Evolutionary conservation across 2,888 invertebrate species (phyloP), one percentile per base, ranked within the genome.

Genomic region (Eristalis pertinax): DNA sequence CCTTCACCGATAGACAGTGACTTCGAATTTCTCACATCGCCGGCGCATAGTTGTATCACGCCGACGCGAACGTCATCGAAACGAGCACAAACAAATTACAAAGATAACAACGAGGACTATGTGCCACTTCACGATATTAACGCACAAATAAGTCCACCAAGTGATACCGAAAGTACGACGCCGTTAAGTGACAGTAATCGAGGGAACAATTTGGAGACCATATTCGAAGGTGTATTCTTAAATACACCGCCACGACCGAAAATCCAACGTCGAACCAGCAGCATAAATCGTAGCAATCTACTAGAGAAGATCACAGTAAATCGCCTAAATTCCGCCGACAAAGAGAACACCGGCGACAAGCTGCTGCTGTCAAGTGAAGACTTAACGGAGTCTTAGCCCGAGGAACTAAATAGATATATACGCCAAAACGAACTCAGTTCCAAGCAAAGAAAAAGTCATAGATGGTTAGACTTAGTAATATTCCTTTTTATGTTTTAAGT

Each of bases 181-280:
- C 82, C 78, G 15, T 64, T 78, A 7, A 69, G 70, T 4, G 65
- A 90, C 4, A 65, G 75, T 19, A 91, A 89, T 80, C 89, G 88
- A 24, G 89, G 89, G 35, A 90, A 89, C 69, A 92, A 91, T 35
- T 89, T 93, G 67, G 93, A 93, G 80, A 93, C 93, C 8, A 93
- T 93, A 73, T 93, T 91, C 63, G 93, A 93, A 88, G 93, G 92
- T 7, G 91, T 93, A 22, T 92, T 93, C 63, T 87, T 93, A 0
- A 90, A 92, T 60, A 93, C 93, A 4, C 92, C 93, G 10, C 92
- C 93, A 1, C 62, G 67, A 15, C 62, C 29, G 26, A 83, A 38
- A 22, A 26, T 56, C 19, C 60, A 56, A 11, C 70, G 67, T 19
- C 77, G 62, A 4, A 69, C 50, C 26, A 63, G 10, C 29, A 35